Percentiles rank a stretch among this genome's conserved stretches.
These are phyloP conservation scores for Drosophila barbarae DNA, from an alignment of 2,888 invertebrate species.

Conservation along the genomic window DNA sequence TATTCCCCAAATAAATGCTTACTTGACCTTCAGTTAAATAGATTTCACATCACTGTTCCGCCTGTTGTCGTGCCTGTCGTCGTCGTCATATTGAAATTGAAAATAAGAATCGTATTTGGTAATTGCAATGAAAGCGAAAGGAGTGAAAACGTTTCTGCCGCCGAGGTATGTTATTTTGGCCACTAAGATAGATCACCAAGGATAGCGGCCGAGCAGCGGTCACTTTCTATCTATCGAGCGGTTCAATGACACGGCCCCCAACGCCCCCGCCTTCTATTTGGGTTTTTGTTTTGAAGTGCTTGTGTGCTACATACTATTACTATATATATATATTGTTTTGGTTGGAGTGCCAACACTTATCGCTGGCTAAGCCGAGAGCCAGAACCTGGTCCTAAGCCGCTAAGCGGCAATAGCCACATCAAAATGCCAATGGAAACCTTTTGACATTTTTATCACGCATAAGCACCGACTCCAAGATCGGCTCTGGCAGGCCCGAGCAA, in stretches of 20 bases:
- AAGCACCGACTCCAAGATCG: conserved; percentile 19
- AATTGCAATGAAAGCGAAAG: conserved; percentile 73
- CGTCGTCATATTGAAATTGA: conserved; percentile 73
- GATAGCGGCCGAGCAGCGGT: conserved; percentile 54
- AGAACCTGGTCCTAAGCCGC: conserved; percentile 41
- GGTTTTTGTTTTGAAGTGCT: conserved; percentile 4
- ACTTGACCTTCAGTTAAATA: conserved; percentile 3
- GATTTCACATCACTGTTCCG: conserved; percentile 38
- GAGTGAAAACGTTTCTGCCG: conserved; percentile 67
- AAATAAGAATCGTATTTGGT: conserved; percentile 74
- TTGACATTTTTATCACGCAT: conserved; percentile 73
- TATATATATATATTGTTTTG: neutral
- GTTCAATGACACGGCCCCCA: conserved; percentile 44
- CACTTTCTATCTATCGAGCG: conserved; percentile 60
- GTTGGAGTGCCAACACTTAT: conserved; percentile 56
- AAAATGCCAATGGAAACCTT: conserved; percentile 72
- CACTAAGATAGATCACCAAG: conserved; percentile 72
- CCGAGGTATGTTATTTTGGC: conserved; percentile 57
- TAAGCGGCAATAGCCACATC: conserved; percentile 62
- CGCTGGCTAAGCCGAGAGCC: conserved; percentile 41
- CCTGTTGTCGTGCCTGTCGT: conserved; percentile 58
- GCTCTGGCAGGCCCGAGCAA: conserved; percentile 28
- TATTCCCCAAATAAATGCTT: neutral
- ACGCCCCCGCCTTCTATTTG: conserved; percentile 29
- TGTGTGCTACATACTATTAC: conserved; percentile 8